phyloP scores from a whole-genome alignment of 1,140 invertebrate genomes.

The Drosophila jambulina region DNA sequence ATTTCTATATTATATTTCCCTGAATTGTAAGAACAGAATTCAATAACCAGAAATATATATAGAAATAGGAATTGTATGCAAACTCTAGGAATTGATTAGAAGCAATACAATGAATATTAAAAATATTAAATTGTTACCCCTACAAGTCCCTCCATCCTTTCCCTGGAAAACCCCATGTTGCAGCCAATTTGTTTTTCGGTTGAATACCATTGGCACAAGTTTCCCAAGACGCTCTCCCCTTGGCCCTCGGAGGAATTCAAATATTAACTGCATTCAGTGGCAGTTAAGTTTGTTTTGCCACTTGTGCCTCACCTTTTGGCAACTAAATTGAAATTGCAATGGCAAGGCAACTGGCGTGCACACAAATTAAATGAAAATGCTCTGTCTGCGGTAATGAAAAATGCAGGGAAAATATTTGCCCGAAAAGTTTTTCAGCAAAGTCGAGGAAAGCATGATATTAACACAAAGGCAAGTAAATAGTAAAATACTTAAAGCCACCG shows the following conservation, averaged over 20 bases:
- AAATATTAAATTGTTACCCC: not conserved
- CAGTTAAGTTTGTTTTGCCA: conserved; percentile 51
- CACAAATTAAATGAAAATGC: conserved; percentile 33
- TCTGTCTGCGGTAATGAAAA: conserved; percentile 35
- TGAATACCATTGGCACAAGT: conserved; percentile 13
- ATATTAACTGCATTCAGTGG: conserved; percentile 59
- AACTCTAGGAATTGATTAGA: not conserved
- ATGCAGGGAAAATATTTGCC: conserved; percentile 28
- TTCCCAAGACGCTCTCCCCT: conserved; percentile 10
- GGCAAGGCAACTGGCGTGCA: conserved; percentile 29
- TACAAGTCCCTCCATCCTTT: not conserved
- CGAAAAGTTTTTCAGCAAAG: conserved; percentile 19
- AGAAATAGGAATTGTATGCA: not conserved
- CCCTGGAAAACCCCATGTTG: not conserved
- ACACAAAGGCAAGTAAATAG: conserved; percentile 19
- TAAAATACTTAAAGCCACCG: conserved; percentile 28
- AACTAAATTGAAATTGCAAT: conserved; percentile 49
- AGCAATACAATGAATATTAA: not conserved
- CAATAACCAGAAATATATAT: not conserved
- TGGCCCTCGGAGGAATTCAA: conserved; percentile 36
- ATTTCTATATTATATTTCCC: not conserved
- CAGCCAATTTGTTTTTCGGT: conserved; percentile 28
- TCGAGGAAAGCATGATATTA: conserved; percentile 14
- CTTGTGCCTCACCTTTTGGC: conserved; percentile 21
- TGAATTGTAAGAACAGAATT: not conserved